Evolutionary conservation across 2,888 invertebrate species (phyloP).

Genomic region (Harpalus rubripes): DNA sequence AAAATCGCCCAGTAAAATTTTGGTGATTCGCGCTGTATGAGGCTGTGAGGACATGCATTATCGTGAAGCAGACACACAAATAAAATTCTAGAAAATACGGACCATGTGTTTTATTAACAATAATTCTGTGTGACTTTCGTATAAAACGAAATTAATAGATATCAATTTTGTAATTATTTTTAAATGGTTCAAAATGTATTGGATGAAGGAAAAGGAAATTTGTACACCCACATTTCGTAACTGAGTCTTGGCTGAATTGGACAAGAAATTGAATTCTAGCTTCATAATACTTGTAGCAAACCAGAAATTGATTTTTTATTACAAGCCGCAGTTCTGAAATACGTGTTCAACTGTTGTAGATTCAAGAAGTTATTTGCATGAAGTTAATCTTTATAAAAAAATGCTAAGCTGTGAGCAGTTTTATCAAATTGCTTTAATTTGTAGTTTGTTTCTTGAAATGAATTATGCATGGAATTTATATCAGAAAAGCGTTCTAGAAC

Average conservation of each 20-base stretch:
- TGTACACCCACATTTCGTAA: background rate
- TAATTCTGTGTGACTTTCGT: too few relatives aligned
- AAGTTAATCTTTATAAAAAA: background rate
- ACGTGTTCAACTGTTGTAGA: background rate
- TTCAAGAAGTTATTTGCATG: background rate
- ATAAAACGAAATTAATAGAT: too few relatives aligned
- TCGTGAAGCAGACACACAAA: too few relatives aligned
- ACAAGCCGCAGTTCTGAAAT: background rate
- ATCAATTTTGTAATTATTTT: too few relatives aligned
- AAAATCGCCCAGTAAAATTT: too few relatives aligned
- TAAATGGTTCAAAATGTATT: too few relatives aligned
- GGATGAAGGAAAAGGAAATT: background rate
- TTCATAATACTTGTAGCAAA: background rate
- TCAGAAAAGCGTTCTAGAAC: background rate
- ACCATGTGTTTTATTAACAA: too few relatives aligned
- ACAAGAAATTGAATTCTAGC: background rate
- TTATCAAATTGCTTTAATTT: background rate
- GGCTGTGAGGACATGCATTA: too few relatives aligned
- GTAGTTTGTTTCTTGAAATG: background rate
- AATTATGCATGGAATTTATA: background rate
- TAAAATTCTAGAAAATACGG: too few relatives aligned
- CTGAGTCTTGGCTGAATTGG: background rate
- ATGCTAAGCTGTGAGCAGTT: background rate
- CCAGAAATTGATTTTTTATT: background rate
- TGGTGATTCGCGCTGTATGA: too few relatives aligned